These are phyloP conservation scores for Muntiacus reevesi DNA, from an alignment of 2,113 vertebrate species.

Conservation along the genomic window DNA sequence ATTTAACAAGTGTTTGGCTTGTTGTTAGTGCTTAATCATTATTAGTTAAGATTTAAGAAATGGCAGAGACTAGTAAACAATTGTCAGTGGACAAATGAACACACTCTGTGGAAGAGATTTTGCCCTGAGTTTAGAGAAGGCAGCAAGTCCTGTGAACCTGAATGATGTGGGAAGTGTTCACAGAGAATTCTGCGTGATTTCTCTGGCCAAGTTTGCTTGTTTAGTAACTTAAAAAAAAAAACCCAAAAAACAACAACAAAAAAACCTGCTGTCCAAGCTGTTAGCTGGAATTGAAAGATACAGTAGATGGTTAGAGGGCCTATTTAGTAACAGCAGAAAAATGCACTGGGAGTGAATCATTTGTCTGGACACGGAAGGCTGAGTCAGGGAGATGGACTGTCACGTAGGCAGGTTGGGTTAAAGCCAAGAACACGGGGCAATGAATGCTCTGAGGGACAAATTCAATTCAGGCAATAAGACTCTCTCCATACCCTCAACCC, in stretches of 20 bases:
- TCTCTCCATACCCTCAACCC: background rate
- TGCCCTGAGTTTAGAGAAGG: background rate
- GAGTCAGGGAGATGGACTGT: constrained; percentile 54
- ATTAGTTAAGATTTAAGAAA: background rate
- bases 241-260: too few species aligned
- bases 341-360: constrained; percentile 47
- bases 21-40: background rate
- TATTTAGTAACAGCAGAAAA: constrained; percentile 61
- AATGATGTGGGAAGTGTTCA: background rate
- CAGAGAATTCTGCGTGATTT: background rate
- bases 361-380: constrained; percentile 63
- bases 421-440: constrained; percentile 13
- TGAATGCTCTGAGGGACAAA: background rate
- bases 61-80: background rate
- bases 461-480: background rate
- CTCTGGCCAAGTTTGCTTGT: background rate
- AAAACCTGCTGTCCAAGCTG: constrained; percentile 37
- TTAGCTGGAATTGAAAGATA: constrained; percentile 65
- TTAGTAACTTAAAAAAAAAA: background rate
- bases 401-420: background rate
- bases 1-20: background rate
- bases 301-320: constrained; percentile 35
- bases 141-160: background rate
- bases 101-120: background rate
- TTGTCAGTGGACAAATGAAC: background rate